Conservation (phyloP, 2,888 invertebrate species). For the Lamellibrachia satsuma region DNA sequence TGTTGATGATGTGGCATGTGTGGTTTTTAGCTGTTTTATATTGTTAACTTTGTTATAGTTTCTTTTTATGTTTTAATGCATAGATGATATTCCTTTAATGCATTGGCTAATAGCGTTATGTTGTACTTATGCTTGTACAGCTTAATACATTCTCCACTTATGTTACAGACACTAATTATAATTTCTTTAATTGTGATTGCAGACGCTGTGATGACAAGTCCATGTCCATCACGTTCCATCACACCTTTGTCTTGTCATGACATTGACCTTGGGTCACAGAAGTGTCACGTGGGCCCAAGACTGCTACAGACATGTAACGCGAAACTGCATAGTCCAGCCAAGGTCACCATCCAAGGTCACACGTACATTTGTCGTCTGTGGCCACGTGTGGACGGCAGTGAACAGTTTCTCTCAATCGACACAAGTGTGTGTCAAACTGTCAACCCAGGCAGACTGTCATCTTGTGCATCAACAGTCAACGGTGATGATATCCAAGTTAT, state of each 20-base stretch:
- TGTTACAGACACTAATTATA: neutral
- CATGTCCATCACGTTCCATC: neutral
- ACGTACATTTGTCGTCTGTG: neutral
- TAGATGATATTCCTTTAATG: too few relatives aligned
- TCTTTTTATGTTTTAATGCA: too few relatives aligned
- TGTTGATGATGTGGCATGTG: too few relatives aligned
- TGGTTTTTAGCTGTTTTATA: too few relatives aligned
- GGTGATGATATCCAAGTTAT: neutral
- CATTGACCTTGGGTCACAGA: neutral
- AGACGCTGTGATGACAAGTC: neutral
- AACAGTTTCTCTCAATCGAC: neutral
- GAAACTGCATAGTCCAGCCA: neutral
- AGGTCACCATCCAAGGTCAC: neutral
- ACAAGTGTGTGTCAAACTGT: conserved; percentile 2
- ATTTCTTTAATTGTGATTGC: neutral
- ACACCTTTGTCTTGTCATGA: neutral
- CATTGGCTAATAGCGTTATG: too few relatives aligned
- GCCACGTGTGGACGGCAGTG: neutral
- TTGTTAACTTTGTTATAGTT: too few relatives aligned
- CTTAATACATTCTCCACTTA: too few relatives aligned
- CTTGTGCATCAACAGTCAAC: neutral
- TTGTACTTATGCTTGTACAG: too few relatives aligned
- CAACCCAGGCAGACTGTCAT: neutral
- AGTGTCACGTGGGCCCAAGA: neutral
- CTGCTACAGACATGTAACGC: neutral